These are phyloP conservation scores for Caloenas nicobarica DNA, from an alignment of 2,113 vertebrate species.

Conservation along the genomic window DNA sequence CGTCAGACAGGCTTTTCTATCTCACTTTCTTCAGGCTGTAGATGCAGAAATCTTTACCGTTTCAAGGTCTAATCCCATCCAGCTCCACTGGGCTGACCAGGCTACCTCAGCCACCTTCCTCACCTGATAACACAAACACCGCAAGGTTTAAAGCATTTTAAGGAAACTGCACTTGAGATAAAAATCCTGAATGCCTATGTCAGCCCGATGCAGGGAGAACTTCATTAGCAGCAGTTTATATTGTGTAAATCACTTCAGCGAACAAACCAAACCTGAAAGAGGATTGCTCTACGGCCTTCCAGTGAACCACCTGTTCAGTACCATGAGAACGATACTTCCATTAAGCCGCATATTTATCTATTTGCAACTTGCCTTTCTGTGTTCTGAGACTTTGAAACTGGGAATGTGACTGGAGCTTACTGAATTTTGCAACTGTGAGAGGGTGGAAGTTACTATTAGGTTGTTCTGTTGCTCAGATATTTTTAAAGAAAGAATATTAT, in stretches of 20 bases:
- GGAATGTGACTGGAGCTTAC: background rate
- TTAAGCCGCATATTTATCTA: background rate
- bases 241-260: background rate
- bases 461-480: background rate
- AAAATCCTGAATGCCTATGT: background rate
- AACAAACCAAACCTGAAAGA: background rate
- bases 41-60: too few relatives aligned
- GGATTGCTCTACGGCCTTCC: background rate
- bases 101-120: background rate
- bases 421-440: background rate
- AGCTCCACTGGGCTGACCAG: background rate
- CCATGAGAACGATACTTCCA: background rate
- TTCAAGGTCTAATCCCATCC: background rate
- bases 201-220: background rate
- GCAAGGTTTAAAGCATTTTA: background rate
- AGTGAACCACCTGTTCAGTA: background rate
- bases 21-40: background rate
- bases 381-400: background rate
- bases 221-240: background rate
- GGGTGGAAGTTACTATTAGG: background rate
- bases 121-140: background rate
- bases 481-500: background rate
- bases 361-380: background rate
- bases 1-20: background rate
- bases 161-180: background rate